phyloP scores from a whole-genome alignment of 2,888 invertebrate species.

The Lingula anatina region DNA sequence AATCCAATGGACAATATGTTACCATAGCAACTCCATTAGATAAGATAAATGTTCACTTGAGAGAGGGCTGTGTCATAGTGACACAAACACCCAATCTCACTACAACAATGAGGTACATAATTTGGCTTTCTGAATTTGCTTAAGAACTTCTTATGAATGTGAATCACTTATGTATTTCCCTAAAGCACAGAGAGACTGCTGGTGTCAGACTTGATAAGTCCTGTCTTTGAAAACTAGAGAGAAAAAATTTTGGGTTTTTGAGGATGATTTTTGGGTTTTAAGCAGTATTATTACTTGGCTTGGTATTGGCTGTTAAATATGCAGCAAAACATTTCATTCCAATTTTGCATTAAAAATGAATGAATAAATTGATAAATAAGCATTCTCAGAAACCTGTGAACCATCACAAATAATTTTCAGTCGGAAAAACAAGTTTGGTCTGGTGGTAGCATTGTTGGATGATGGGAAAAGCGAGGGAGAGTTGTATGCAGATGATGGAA shows the following conservation, averaged over 20 bases:
- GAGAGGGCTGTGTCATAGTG: slow-evolving; percentile 69
- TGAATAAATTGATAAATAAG: neutral
- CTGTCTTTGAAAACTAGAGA: too few relatives aligned
- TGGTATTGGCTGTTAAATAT: too few relatives aligned
- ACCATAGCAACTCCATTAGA: slow-evolving; percentile 60
- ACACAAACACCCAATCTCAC: slow-evolving; percentile 61
- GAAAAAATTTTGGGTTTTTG: too few relatives aligned
- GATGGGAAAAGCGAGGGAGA: slow-evolving; percentile 59
- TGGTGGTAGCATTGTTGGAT: slow-evolving; percentile 61
- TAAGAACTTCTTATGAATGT: neutral
- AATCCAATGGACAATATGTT: slow-evolving; percentile 7
- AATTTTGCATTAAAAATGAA: neutral
- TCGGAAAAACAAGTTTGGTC: slow-evolving; percentile 62
- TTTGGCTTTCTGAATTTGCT: neutral
- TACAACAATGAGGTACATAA: slow-evolving; percentile 18
- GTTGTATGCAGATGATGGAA: slow-evolving; percentile 78
- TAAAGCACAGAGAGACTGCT: too few relatives aligned
- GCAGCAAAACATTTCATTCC: too few relatives aligned
- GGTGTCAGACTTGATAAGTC: too few relatives aligned
- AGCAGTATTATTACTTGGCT: too few relatives aligned
- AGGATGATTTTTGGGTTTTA: too few relatives aligned
- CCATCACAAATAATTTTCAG: slow-evolving; percentile 20
- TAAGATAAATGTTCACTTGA: slow-evolving; percentile 60
- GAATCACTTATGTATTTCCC: neutral
- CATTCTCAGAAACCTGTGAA: neutral